A percentile compares a stretch with the other conserved stretches of the same genome.
Evolutionary conservation across 2,113 vertebrate species (phyloP).

Genomic region (Callithrix jacchus): DNA sequence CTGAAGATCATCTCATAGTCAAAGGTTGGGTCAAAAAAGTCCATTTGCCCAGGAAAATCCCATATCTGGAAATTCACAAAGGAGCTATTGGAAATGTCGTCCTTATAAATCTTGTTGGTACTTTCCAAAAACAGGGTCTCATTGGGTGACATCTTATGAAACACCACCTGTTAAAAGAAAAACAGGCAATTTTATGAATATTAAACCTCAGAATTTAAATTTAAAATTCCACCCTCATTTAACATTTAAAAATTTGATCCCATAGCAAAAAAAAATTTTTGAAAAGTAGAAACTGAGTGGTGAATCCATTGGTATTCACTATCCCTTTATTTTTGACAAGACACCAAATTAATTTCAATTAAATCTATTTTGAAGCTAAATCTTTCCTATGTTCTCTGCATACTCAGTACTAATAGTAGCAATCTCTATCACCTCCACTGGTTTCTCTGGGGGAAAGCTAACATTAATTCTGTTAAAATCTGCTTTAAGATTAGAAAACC

Average conservation of each 20-base stretch:
- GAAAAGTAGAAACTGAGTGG: not conserved
- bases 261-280: not conserved
- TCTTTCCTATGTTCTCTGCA: not conserved
- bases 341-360: not conserved
- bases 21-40: constrained; percentile 98
- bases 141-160: constrained; percentile 99
- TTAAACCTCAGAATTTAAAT: constrained; percentile 17
- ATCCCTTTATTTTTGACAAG: not conserved
- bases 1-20: constrained; percentile 99
- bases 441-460: not conserved
- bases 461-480: constrained; percentile 33
- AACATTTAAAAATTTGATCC: constrained; percentile 11
- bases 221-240: constrained; percentile 30
- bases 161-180: constrained; percentile 91
- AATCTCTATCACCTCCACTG: not conserved
- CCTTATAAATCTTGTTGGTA: constrained; percentile 99
- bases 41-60: constrained; percentile 99
- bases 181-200: constrained; percentile 40
- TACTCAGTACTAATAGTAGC: not conserved
- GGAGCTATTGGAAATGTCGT: constrained; percentile 98
- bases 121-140: constrained; percentile 98
- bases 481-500: constrained; percentile 17
- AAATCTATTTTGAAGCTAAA: not conserved
- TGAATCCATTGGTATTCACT: not conserved
- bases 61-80: constrained; percentile 99